phyloP scores from a whole-genome alignment of 2,888 invertebrate species.

The Bombyx huttoni region DNA sequence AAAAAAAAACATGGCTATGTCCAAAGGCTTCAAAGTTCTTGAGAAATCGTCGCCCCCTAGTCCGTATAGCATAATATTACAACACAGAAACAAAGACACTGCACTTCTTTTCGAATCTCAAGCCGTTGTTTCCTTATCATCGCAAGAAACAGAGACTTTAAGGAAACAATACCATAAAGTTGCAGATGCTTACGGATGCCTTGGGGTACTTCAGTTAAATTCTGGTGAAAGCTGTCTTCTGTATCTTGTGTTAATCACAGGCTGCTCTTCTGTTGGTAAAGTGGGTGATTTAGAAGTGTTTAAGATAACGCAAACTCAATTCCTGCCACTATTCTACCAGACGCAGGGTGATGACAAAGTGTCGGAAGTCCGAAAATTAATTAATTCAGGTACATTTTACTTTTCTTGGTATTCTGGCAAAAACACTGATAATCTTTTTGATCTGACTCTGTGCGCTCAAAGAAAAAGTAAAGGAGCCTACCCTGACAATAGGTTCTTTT shows the following conservation, averaged over 20 bases:
- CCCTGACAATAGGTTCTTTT: constrained; percentile 97
- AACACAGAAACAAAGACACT: constrained; percentile 89
- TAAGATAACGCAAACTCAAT: constrained; percentile 92
- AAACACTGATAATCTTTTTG: constrained; percentile 74
- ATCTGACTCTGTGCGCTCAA: constrained; percentile 96
- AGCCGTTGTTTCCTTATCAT: constrained; percentile 89
- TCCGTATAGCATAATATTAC: constrained; percentile 91
- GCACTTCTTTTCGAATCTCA: constrained; percentile 93
- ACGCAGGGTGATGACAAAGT: constrained; percentile 74
- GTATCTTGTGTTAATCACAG: constrained; percentile 94
- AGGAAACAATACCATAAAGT: constrained; percentile 92
- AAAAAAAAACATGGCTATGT: constrained; percentile 90
- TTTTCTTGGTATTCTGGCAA: constrained; percentile 85
- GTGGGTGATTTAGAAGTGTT: constrained; percentile 96
- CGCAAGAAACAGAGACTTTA: constrained; percentile 90
- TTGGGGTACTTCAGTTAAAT: constrained; percentile 93
- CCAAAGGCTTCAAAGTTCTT: constrained; percentile 91
- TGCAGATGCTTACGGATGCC: constrained; percentile 94
- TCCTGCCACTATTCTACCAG: constrained; percentile 87
- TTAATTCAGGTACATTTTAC: constrained; percentile 99
- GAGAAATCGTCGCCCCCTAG: constrained; percentile 89
- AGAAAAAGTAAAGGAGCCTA: constrained; percentile 83
- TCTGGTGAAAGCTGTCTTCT: constrained; percentile 87
- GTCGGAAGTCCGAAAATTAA: constrained; percentile 82
- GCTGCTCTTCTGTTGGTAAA: constrained; percentile 97